A percentile compares a stretch with the other conserved stretches of the same genome.
Conservation (phyloP, 2,888 invertebrate genomes). For the Brachynemurus nebulosus region DNA sequence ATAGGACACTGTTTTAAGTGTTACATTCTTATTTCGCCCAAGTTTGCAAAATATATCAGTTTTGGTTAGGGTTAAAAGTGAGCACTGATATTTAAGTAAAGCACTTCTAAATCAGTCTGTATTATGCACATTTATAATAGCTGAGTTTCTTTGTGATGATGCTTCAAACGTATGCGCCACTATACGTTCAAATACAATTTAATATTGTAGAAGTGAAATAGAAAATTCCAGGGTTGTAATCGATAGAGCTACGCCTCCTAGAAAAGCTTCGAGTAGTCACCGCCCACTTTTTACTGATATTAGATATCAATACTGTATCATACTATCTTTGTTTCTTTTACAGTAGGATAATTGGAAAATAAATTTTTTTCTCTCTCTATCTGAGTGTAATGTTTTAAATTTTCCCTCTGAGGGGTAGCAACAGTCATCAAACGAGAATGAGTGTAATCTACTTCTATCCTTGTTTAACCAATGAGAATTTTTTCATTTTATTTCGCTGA, state of each 20-base stretch:
- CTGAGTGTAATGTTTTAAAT: conserved; percentile 4
- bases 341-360: neutral
- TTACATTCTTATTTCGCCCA: too few species aligned
- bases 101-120: too few species aligned
- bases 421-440: neutral
- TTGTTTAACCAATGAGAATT: conserved; percentile 3
- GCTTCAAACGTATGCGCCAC: conserved; percentile 5
- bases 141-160: too few species aligned
- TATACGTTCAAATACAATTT: neutral
- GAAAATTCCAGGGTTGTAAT: conserved; percentile 7
- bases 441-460: conserved; percentile 1
- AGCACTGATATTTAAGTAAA: too few species aligned
- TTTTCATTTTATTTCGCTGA: conserved; percentile 2
- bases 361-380: conserved; percentile 1
- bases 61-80: too few species aligned
- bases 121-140: too few species aligned
- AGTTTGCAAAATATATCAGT: too few species aligned
- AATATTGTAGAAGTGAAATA: conserved; percentile 1
- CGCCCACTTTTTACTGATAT: conserved; percentile 6
- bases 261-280: neutral
- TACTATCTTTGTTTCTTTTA: conserved; percentile 1
- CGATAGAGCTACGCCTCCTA: conserved; percentile 6
- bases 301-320: conserved; percentile 5
- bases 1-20: too few species aligned
- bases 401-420: conserved; percentile 2